phyloP scores from a whole-genome alignment of 1,140 invertebrate species.

The Drepana arcuata region DNA sequence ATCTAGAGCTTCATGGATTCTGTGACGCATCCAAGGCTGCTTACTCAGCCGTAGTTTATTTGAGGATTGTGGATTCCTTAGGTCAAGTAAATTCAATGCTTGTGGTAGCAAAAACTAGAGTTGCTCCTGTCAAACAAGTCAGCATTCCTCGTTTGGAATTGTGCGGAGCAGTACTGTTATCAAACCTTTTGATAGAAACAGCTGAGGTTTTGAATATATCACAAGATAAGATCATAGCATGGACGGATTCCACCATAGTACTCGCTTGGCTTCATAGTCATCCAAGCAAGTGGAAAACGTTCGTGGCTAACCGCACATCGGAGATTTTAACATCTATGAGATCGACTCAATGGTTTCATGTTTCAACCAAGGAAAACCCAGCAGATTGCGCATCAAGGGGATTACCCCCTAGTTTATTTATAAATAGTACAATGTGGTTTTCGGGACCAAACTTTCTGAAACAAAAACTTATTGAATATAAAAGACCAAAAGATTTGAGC shows the following conservation, averaged over 20 bases:
- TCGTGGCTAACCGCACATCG: too few relatives aligned
- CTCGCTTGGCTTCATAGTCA: too few relatives aligned
- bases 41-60: constrained; percentile 27
- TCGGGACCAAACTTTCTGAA: too few relatives aligned
- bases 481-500: too few relatives aligned
- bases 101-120: constrained; percentile 21
- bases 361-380: too few relatives aligned
- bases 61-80: constrained; percentile 2
- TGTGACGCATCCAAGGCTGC: constrained; percentile 22
- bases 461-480: too few relatives aligned
- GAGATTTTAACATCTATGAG: too few relatives aligned
- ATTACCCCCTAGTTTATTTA: too few relatives aligned
- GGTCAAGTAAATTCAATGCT: constrained; percentile 2
- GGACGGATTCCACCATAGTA: constrained; percentile 4
- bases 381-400: too few relatives aligned
- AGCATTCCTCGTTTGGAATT: constrained; percentile 30
- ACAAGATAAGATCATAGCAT: constrained; percentile 20
- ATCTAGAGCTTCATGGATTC: constrained; percentile 24
- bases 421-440: too few relatives aligned
- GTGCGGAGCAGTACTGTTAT: constrained; percentile 23
- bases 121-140: constrained; percentile 24
- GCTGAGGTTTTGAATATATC: constrained; percentile 16
- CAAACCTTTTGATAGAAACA: constrained; percentile 8
- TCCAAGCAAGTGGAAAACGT: too few relatives aligned
- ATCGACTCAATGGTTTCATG: too few relatives aligned